Conservation (phyloP, 2,888 invertebrate species). For the Drosophila merina region DNA sequence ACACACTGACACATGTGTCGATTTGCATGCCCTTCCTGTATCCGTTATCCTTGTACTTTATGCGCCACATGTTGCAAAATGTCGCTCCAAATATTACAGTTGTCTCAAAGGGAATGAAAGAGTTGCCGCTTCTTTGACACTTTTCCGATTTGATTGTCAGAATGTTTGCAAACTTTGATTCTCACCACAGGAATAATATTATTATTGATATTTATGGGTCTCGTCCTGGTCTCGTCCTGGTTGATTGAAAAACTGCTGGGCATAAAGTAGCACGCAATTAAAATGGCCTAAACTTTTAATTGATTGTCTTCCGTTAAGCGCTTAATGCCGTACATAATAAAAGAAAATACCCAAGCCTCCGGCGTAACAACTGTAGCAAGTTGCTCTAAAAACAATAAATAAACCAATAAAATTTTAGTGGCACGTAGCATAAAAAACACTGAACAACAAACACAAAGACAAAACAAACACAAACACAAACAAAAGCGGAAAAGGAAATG, state of each 20-base stretch:
- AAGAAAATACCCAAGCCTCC: conserved; percentile 17
- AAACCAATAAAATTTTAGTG: conserved; percentile 69
- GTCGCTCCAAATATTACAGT: conserved; percentile 39
- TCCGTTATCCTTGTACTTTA: conserved; percentile 14
- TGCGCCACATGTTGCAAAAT: conserved; percentile 17
- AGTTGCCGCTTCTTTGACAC: conserved; percentile 10
- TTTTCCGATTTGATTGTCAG: conserved; percentile 39
- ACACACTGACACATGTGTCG: conserved; percentile 32
- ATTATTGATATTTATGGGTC: background rate
- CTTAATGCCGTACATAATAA: conserved; percentile 40
- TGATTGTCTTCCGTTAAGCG: conserved; percentile 55
- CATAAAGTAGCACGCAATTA: conserved; percentile 30
- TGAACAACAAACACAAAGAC: background rate
- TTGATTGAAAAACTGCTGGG: conserved; percentile 2
- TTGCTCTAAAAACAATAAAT: conserved; percentile 67
- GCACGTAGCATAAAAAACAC: conserved; percentile 55
- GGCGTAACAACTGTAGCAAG: conserved; percentile 45
- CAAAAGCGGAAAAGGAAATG: conserved; percentile 35
- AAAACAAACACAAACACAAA: conserved; percentile 45
- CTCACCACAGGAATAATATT: background rate
- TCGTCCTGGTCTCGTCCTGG: background rate
- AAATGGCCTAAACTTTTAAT: conserved; percentile 60
- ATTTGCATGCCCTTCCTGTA: conserved; percentile 47
- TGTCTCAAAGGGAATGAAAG: conserved; percentile 9
- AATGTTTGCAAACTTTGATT: background rate